A percentile compares a stretch with the other conserved stretches of the same genome.
phyloP scores from a whole-genome alignment of 2,113 vertebrate genomes.

The Colius striatus region DNA sequence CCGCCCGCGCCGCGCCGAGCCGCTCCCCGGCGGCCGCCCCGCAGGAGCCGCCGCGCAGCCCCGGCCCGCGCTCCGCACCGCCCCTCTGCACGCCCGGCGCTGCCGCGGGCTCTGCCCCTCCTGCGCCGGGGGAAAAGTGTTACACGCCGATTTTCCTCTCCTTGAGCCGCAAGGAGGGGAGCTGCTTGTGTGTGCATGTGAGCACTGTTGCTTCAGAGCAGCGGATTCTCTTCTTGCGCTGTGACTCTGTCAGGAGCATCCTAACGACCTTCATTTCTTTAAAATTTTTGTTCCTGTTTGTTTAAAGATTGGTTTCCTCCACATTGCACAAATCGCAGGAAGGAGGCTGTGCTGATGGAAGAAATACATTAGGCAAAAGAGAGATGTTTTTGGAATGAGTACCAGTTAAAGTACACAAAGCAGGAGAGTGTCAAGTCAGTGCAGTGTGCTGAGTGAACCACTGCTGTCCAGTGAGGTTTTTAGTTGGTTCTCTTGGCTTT shows the following conservation, averaged over 20 bases:
- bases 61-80: background rate
- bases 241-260: background rate
- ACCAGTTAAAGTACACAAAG: background rate
- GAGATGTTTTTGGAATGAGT: background rate
- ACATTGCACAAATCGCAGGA: accelerated
- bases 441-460: background rate
- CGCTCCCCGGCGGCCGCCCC: background rate
- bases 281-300: background rate
- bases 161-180: too few relatives aligned
- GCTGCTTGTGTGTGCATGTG: accelerated
- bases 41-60: background rate
- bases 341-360: background rate
- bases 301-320: background rate
- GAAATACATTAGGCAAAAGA: background rate
- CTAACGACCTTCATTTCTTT: background rate
- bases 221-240: background rate
- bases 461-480: background rate
- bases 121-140: too few relatives aligned
- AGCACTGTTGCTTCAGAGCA: constrained; percentile 18
- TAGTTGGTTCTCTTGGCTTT: background rate
- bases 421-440: background rate
- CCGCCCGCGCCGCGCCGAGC: too few relatives aligned
- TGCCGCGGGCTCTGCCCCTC: background rate
- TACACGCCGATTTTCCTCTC: too few relatives aligned
- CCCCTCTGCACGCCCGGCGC: background rate